Conservation (phyloP, 2,797 vertebrate genomes). For the Acanthopagrus latus region DNA sequence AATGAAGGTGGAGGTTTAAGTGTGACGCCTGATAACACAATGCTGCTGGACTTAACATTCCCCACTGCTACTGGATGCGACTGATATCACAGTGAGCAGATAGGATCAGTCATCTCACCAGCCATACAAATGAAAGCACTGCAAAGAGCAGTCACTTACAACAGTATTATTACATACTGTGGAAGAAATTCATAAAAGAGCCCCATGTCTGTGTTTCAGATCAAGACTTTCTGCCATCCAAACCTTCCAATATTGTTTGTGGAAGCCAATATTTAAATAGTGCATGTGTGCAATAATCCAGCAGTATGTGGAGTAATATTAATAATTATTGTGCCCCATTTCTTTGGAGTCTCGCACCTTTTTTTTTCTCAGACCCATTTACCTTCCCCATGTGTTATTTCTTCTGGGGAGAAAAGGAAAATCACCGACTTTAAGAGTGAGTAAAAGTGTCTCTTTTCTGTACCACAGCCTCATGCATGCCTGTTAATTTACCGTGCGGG, state of each 20-base stretch:
- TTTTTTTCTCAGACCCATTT: slow-evolving; percentile 3
- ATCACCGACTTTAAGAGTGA: slow-evolving; percentile 70
- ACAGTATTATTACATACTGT: slow-evolving; percentile 39
- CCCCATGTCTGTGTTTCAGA: slow-evolving; percentile 27
- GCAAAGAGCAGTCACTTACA: slow-evolving; percentile 46
- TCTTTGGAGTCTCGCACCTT: slow-evolving; percentile 27
- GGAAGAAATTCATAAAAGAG: slow-evolving; percentile 9
- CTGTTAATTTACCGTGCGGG: slow-evolving; percentile 74
- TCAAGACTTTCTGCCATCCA: slow-evolving; percentile 25
- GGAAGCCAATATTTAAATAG: slow-evolving; percentile 67
- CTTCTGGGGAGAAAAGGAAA: slow-evolving; percentile 56
- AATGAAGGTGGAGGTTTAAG: slow-evolving; percentile 40
- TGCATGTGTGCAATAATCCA: slow-evolving; percentile 55
- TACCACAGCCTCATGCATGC: slow-evolving; percentile 59
- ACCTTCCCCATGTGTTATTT: slow-evolving; percentile 51
- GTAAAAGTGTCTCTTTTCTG: slow-evolving; percentile 70
- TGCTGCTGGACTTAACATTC: slow-evolving; percentile 25
- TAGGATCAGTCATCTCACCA: slow-evolving; percentile 65
- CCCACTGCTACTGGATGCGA: slow-evolving; percentile 55
- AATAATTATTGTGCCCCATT: slow-evolving; percentile 64
- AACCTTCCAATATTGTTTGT: slow-evolving; percentile 56
- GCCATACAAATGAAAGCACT: slow-evolving; percentile 45
- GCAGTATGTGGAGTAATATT: slow-evolving; percentile 55
- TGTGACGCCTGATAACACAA: slow-evolving; percentile 28
- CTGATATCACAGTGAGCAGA: slow-evolving; percentile 57